phyloP scores from a whole-genome alignment of 2,797 vertebrate species.

The Enteromius thamalakanensis region DNA sequence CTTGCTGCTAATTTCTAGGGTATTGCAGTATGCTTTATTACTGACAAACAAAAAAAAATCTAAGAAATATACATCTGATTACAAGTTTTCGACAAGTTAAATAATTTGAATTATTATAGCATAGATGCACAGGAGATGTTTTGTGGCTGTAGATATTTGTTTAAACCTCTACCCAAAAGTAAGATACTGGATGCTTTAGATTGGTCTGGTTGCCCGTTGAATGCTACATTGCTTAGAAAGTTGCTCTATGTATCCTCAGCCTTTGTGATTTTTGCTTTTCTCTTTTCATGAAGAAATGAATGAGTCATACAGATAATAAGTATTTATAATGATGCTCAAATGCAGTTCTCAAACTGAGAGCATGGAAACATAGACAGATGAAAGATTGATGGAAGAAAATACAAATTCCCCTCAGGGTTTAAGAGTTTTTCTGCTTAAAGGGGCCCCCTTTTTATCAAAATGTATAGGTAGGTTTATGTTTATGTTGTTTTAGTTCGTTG shows the following conservation, averaged over 20 bases:
- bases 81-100: not conserved
- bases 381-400: constrained; percentile 24
- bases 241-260: not conserved
- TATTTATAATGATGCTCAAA: not conserved
- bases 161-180: not conserved
- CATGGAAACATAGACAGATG: constrained; percentile 8
- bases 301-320: not conserved
- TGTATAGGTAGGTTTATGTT: constrained; percentile 6
- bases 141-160: not conserved
- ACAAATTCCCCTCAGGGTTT: not conserved
- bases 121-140: not conserved
- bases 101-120: not conserved
- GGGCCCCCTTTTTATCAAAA: not conserved
- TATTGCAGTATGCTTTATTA: not conserved
- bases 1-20: not conserved
- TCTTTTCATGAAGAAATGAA: not conserved
- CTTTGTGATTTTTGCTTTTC: not conserved
- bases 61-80: not conserved
- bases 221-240: not conserved
- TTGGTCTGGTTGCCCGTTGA: not conserved
- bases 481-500: constrained; percentile 37
- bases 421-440: not conserved
- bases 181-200: not conserved
- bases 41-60: not conserved
- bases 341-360: not conserved